Evolutionary conservation across 2,113 vertebrate species (phyloP).

Genomic region (Bagarius yarrelli): DNA sequence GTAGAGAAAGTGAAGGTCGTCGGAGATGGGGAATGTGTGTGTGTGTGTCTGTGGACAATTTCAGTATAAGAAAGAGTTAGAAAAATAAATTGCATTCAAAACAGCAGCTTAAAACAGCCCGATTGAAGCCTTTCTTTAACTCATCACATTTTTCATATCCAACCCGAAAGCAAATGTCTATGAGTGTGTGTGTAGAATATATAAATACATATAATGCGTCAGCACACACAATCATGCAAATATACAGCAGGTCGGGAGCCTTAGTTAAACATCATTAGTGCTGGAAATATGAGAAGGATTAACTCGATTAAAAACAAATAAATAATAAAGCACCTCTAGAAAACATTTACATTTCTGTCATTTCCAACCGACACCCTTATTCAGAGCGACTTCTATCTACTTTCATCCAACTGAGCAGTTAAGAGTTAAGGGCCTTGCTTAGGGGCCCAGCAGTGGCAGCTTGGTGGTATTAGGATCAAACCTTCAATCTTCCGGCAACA

Average conservation of each 20-base stretch:
- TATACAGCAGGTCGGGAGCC: not conserved
- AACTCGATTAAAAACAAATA: no score
- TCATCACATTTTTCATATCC: not conserved
- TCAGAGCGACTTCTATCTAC: no score
- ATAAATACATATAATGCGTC: not conserved
- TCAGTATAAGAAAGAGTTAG: not conserved
- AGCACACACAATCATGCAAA: not conserved
- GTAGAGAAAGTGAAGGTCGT: conserved; percentile 46
- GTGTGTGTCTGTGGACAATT: conserved; percentile 26
- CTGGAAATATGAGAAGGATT: no score
- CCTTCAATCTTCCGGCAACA: no score
- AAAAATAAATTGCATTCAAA: not conserved
- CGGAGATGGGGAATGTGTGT: conserved; percentile 27
- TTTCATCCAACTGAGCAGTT: no score
- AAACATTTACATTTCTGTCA: no score
- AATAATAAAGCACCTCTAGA: no score
- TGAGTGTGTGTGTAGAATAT: not conserved
- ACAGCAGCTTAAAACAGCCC: conserved; percentile 33
- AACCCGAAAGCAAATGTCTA: not conserved
- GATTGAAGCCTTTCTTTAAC: not conserved
- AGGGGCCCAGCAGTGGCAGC: no score
- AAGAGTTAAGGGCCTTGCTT: no score
- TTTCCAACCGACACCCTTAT: no score
- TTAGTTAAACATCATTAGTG: not conserved
- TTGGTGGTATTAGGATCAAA: no score